Base-by-base conservation (phyloP, 2,888 invertebrate genomes). In the Notocelia uddmanniana region DNA sequence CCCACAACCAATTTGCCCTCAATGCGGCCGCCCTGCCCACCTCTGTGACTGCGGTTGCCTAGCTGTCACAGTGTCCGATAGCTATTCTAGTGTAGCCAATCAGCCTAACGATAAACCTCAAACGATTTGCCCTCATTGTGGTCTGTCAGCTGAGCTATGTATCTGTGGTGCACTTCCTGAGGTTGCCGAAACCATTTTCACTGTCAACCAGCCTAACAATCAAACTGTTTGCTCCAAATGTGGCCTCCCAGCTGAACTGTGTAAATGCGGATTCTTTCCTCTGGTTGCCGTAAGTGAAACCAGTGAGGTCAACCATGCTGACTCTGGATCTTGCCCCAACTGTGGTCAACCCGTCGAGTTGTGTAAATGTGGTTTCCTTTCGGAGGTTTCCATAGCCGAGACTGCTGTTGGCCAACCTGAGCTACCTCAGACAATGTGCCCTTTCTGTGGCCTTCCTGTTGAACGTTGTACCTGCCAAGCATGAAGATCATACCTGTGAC, bases 21-120 rank as follows among this genome's bases (percentile, higher is more conserved):
- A 37, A 45, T 60, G 60, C 18, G 60, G 60, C 18, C 45, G 23
- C n/a, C 60, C 60, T 3, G 45, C 45, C 21, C 60, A 60, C 21
- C 60, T 60, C n/a, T 60, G 60, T 26, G 11, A 45, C 8, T 60
- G 60, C 26, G 23, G 19, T n/a, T 23, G 10, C 23, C n/a, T 11
- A 0, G 26, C 15, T 1, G 23, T 21, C 15, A n/a, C 37, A 9
- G 8, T 45, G 5, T n/a, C 41, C n/a, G 23, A 60, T n/a, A 23
- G 59, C 19, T 58, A 58, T 21, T 15, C 60, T 18, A n/a, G 10
- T 23, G 60, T 55, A 23, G 9, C 15, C 26, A 26, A 55, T 3
- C 57, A 31, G 34, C 10, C 19, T 3, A 31, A 57, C 9, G 57
- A n/a, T 13, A 54, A 31, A 0, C 26, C 57, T 57, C 41, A 41